Base-by-base conservation (phyloP, 2,113 vertebrate species). In the Craseonycteris thonglongyai region DNA sequence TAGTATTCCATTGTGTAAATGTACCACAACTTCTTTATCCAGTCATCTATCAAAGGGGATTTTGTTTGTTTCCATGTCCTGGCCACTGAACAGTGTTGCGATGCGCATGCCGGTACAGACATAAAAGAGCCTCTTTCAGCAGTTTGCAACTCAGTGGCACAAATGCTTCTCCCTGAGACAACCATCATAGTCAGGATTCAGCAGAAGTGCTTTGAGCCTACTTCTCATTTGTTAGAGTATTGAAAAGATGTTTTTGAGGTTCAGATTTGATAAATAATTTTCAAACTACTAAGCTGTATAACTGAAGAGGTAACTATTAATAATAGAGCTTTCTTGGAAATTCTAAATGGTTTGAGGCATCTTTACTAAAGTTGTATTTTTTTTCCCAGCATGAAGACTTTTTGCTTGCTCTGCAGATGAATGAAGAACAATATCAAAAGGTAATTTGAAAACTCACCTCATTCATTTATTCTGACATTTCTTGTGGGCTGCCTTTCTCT, bases 351-450 rank as follows among this genome's bases (percentile, higher is more conserved):
- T 35, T 65, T 65, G 28, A 87, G 15, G 21, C 12, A 33, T 83
- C 63, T 81, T 90, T 71, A 38, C 30, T 94, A 63, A 93, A 65
- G 33, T 85, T 93, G 22, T 92, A 24, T 88, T 54, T 97, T 80
- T 93, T 66, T 97, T 78, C 97, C 86, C 97, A 99, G 99, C 99
- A 99, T 22, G 99, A 99, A 97, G 99, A 99, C 97, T 99, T 99
- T 93, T 98, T 99, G 40, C 98, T 99, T 96, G 99, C 99, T 94
- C 98, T 99, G 95, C 99, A 99, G 97, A 99, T 99, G 98, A 99
- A 99, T 74, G 99, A 99, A 97, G 99, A 99, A 89, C 99, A 99
- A 88, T 99, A 99, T 98, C 99, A 99, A 96, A 99, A 99, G 99
- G 99, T 99, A 98, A 82, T 98, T 97, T 84, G 1, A 35, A 87